Base-by-base conservation (phyloP, 2,888 invertebrate species). In the Pyrgus malvae region DNA sequence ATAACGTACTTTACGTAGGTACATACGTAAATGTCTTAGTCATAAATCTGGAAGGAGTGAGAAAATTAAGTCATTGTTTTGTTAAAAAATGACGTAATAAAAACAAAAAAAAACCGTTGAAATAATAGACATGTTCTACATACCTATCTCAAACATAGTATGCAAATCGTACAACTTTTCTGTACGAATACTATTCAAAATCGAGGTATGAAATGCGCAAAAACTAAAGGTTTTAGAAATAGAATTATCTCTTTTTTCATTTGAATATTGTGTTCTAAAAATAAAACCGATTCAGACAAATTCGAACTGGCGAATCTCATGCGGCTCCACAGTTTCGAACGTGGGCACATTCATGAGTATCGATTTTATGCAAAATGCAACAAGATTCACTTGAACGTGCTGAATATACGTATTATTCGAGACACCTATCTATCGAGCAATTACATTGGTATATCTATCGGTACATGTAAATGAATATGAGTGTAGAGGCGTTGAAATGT, bases 351-450 rank as follows among this genome's bases (percentile, higher is more conserved):
- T 89, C 88, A 85, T 82, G 87, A 83, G 79, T 86, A 90, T 90
- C 86, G 90, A 90, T 90, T 90, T 89, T 89, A 89, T 90, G 89
- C 88, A 90, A 89, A 90, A 86, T 88, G 85, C 87, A 89, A 85
- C 87, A 86, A 88, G 86, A 87, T 89, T 89, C 86, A 86, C 84
- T 84, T 80, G 80, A 80, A 81, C 80, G 76, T 72, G 78, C 76
- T 70, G 76, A 66, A 71, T 78, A 72, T 77, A 77, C 75, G 72
- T 78, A 78, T 74, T 69, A 68, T 76, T 74, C 68, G 67, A 70
- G 70, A 70, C 74, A 72, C 72, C 76, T 76, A 82, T 76, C 79
- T 80, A 79, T 74, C 72, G 68, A 70, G 74, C 82, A 85, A 87
- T 84, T 87, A 88, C 80, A 81, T 73, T 72, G 69, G 74, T 69